Base-by-base conservation (phyloP, 92 coral and sea anemone species). In the Porites lobata region DNA sequence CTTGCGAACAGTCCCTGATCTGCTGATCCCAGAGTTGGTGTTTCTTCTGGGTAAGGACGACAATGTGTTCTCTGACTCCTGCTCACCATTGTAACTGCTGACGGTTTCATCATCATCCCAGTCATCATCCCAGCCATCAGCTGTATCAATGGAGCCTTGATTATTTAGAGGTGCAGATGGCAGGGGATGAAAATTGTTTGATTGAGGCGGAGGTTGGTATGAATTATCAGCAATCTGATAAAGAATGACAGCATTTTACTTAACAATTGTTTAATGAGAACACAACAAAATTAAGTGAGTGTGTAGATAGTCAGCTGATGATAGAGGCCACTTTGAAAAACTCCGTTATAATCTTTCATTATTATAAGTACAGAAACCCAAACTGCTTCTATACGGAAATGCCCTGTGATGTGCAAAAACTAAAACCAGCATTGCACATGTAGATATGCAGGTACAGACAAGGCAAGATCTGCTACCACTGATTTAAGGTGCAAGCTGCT, bases 1-100 rank as follows among this genome's bases (percentile, higher is more conserved):
- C 84, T 95, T 96, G 52, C 98, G 91, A n/a, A 96, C 95, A 15
- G 99, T 96, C 24, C 97, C 98, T 51, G 93, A 87, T 71, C 99
- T 85, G 50, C 73, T 66, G 7, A 95, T 96, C 51, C 91, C 88
- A 50, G 97, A 93, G 9, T 79, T 86, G 66, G 93, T 81, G 58
- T 91, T 85, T 56, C 94, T 53, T 32, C 98, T 79, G 7, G 90
- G 94, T 69, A 91, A 82, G 19, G 96, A 84, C 19, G 90, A 72
- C 8, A 90, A 4, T 18, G 90, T 87, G 61, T 56, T 56, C 9
- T 62, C 76, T 17, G 82, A 24, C 69, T 95, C 96, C 6, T 88
- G 69, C 1, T 94, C 98, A 19, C 99, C 99, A 76, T 94, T 95
- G 85, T 95, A 91, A 74, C 87, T 94, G 69, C 97, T 95, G 18